These are phyloP conservation scores for Carassius gibelio DNA, from an alignment of 2,113 vertebrate genomes.

Conservation along the genomic window DNA sequence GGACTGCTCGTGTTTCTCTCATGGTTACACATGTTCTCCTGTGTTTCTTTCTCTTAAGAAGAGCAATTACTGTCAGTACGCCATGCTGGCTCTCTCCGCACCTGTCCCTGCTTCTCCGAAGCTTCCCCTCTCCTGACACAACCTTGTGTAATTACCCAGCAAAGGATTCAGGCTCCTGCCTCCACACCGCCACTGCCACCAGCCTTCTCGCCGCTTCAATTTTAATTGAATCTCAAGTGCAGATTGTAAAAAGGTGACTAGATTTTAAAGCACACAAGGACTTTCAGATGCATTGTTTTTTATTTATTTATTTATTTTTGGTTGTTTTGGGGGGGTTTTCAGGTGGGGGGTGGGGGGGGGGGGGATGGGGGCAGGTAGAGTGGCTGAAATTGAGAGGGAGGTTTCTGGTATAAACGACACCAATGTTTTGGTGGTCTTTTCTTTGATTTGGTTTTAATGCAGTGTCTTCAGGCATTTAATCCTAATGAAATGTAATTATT, in stretches of 20 bases:
- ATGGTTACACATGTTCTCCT: conserved; percentile 41
- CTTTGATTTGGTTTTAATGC: conserved; percentile 12
- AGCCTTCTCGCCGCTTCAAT: neutral
- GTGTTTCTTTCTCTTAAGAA: conserved; percentile 33
- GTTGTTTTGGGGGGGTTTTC: too few species aligned
- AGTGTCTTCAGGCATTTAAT: conserved; percentile 20
- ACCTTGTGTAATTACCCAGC: conserved; percentile 42
- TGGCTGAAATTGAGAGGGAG: neutral
- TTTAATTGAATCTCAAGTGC: conserved; percentile 51
- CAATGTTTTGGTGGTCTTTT: neutral
- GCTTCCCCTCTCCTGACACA: conserved; percentile 20
- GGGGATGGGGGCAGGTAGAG: neutral
- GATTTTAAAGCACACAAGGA: conserved; percentile 17
- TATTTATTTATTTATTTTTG: neutral
- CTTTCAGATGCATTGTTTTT: conserved; percentile 16
- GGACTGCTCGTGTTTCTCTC: neutral
- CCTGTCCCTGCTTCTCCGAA: conserved; percentile 29
- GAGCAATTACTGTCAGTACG: conserved; percentile 46
- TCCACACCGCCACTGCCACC: neutral
- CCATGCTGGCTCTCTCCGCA: conserved; percentile 4
- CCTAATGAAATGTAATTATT: conserved; percentile 42
- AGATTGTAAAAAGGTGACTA: conserved; percentile 31
- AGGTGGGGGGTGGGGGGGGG: neutral
- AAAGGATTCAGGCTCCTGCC: conserved; percentile 33
- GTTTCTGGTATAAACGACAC: neutral